Conservation (phyloP, 2,888 invertebrate species). For the Didymodactylos carnosus region DNA sequence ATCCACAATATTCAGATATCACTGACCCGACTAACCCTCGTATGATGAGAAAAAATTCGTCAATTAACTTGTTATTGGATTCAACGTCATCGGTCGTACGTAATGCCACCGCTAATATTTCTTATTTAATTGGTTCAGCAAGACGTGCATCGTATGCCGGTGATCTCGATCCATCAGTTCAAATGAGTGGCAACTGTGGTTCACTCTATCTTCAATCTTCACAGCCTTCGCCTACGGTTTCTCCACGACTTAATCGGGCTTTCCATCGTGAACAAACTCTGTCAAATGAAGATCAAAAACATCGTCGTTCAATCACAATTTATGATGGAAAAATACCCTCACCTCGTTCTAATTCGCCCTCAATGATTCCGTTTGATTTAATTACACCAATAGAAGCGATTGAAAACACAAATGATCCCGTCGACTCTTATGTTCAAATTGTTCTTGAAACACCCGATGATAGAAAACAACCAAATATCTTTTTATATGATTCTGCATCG, state of each 20-base stretch:
- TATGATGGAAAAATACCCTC: neutral
- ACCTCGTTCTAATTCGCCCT: neutral
- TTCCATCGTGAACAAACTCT: too few species aligned
- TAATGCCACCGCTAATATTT: neutral
- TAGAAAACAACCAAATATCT: neutral
- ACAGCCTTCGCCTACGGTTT: neutral
- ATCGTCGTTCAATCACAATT: neutral
- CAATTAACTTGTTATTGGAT: neutral
- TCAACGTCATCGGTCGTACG: neutral
- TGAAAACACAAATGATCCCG: neutral
- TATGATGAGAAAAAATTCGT: neutral
- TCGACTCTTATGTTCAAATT: neutral
- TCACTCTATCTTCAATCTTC: neutral
- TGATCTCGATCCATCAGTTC: neutral
- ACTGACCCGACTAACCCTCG: neutral
- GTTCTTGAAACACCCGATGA: neutral
- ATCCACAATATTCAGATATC: neutral
- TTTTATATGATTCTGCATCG: neutral
- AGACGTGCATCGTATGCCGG: neutral
- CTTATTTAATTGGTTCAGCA: neutral
- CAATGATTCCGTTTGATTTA: neutral
- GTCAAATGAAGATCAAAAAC: neutral
- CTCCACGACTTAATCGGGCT: neutral
- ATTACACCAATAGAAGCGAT: neutral
- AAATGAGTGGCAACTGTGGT: neutral